A percentile compares a stretch with the other conserved stretches of the same genome.
These are phyloP conservation scores for Drosophila oshimai DNA, from an alignment of 1,140 invertebrate species.

Conservation along the genomic window DNA sequence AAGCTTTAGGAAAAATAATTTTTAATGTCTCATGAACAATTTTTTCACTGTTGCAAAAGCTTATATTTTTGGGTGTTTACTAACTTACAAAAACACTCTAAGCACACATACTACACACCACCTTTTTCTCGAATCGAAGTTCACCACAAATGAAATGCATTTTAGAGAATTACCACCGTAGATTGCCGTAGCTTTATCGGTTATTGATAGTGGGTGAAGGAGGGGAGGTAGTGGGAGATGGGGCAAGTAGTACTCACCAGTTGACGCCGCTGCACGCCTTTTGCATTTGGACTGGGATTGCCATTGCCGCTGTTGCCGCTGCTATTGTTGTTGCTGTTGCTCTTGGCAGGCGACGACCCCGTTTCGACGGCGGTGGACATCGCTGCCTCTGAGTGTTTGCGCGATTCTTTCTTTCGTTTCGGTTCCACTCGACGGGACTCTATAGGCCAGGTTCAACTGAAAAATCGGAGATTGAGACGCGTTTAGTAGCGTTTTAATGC, in stretches of 20 bases:
- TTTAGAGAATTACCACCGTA: not conserved
- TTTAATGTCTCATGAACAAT: no score
- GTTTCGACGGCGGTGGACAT: slow-evolving; percentile 81
- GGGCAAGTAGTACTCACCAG: slow-evolving; percentile 66
- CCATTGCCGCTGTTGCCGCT: slow-evolving; percentile 44
- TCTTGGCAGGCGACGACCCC: slow-evolving; percentile 82
- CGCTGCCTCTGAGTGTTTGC: slow-evolving; percentile 35
- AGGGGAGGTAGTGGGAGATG: not conserved
- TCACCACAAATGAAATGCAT: not conserved
- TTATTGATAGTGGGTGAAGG: slow-evolving; percentile 20
- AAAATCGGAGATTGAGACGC: slow-evolving; percentile 18
- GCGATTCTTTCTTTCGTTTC: not conserved
- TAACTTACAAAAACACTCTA: no score
- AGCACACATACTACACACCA: no score
- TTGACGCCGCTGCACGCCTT: slow-evolving; percentile 80
- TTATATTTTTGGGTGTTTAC: no score
- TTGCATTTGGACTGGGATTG: slow-evolving; percentile 71
- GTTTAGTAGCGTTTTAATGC: slow-evolving; percentile 49
- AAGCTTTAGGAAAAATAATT: no score
- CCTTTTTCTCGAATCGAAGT: not conserved
- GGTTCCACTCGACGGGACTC: slow-evolving; percentile 26
- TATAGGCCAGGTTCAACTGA: slow-evolving; percentile 28
- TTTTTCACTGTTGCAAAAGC: no score
- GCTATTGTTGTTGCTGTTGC: slow-evolving; percentile 56
- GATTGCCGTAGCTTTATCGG: slow-evolving; percentile 22